These are phyloP conservation scores for Metallyticus violacea DNA, from an alignment of 2,888 invertebrate species.

Conservation along the genomic window DNA sequence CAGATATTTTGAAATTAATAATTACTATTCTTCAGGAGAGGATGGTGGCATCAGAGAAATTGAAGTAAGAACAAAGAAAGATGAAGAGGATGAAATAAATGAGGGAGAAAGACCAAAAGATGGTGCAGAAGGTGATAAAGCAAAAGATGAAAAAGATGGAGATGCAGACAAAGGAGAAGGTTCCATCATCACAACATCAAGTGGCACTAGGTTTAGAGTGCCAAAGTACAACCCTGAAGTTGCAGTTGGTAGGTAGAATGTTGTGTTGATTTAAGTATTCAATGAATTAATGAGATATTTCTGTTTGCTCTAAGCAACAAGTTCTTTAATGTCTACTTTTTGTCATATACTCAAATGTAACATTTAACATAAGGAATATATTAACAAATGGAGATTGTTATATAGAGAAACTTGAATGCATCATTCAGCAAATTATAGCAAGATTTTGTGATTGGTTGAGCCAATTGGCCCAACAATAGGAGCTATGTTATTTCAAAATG, in stretches of 20 bases:
- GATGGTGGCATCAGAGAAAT: constrained; percentile 26
- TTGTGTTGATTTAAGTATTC: no score
- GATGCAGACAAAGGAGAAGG: constrained; percentile 41
- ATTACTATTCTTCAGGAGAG: constrained; percentile 14
- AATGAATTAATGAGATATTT: no score
- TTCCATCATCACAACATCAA: background rate
- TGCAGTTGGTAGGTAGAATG: constrained; percentile 7
- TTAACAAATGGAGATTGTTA: no score
- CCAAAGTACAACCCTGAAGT: constrained; percentile 22
- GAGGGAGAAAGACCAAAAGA: constrained; percentile 56
- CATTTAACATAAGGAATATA: no score
- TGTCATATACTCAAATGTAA: no score
- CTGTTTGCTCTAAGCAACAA: no score
- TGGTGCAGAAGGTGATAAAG: constrained; percentile 47
- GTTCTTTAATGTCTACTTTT: no score
- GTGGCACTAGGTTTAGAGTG: background rate
- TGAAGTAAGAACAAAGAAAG: constrained; percentile 41
- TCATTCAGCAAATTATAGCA: no score
- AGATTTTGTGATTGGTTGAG: no score
- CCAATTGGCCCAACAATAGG: no score
- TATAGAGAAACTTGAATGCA: no score
- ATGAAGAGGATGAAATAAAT: constrained; percentile 46
- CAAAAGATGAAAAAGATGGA: constrained; percentile 46
- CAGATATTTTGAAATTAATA: background rate
- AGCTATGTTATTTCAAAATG: no score